Evolutionary conservation across 2,113 vertebrate genomes (phyloP).

Genomic region (Nothoprocta perdicaria): DNA sequence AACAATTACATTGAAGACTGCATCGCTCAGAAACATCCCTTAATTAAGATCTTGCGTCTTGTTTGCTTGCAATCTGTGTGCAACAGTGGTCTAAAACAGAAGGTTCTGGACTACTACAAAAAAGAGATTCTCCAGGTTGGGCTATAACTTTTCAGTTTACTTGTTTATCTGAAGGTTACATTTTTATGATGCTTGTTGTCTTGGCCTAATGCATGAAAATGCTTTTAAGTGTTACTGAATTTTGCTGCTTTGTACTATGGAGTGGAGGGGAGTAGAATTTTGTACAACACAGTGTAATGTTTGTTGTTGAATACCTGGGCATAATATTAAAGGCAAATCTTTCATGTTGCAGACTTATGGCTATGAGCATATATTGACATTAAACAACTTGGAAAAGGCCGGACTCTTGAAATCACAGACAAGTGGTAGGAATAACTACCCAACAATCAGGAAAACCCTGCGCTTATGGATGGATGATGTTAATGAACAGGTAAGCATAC

Average conservation of each 20-base stretch:
- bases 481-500: slow-evolving; percentile 87
- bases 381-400: slow-evolving; percentile 93
- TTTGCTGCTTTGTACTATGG: not conserved
- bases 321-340: not conserved
- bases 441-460: slow-evolving; percentile 94
- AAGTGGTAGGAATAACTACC: slow-evolving; percentile 91
- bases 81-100: slow-evolving; percentile 95
- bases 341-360: slow-evolving; percentile 88
- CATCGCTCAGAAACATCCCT: slow-evolving; percentile 91
- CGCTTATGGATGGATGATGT: slow-evolving; percentile 98
- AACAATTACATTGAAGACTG: slow-evolving; percentile 95
- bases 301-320: not conserved
- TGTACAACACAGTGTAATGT: too few species aligned
- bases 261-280: too few species aligned
- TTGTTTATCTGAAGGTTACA: not conserved
- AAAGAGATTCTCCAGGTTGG: slow-evolving; percentile 94
- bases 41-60: slow-evolving; percentile 92
- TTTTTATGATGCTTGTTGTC: not conserved
- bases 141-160: not conserved
- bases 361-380: slow-evolving; percentile 92
- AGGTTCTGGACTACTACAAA: slow-evolving; percentile 94
- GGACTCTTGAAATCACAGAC: slow-evolving; percentile 89
- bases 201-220: not conserved
- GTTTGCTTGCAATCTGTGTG: slow-evolving; percentile 95
- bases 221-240: not conserved